These are phyloP conservation scores for Drosophila nr. medialis DNA, from an alignment of 2,888 invertebrate genomes.

Conservation along the genomic window DNA sequence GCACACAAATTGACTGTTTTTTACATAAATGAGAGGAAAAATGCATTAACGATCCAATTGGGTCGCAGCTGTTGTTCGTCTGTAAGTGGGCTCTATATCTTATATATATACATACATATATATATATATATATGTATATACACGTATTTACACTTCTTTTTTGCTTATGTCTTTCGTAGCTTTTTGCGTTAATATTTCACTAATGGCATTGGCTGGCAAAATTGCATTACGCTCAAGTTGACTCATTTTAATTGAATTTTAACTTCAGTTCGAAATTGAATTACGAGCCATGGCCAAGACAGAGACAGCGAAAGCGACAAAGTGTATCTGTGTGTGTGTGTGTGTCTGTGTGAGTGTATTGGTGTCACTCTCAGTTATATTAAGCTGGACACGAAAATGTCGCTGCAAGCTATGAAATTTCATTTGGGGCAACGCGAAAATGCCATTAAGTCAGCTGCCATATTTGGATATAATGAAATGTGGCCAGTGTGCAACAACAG, in stretches of 20 bases:
- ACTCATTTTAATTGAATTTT: slow-evolving; percentile 81
- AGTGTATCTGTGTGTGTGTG: slow-evolving; percentile 16
- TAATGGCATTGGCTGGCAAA: slow-evolving; percentile 79
- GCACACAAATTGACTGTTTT: slow-evolving; percentile 25
- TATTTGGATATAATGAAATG: slow-evolving; percentile 58
- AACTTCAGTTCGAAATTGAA: slow-evolving; percentile 82
- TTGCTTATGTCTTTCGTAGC: slow-evolving; percentile 37
- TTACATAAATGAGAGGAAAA: slow-evolving; percentile 35
- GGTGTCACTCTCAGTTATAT: slow-evolving; percentile 23
- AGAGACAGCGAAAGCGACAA: slow-evolving; percentile 24
- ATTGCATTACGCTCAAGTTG: slow-evolving; percentile 81
- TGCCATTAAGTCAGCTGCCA: slow-evolving; percentile 75
- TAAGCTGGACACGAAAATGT: slow-evolving; percentile 53
- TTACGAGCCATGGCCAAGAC: slow-evolving; percentile 72
- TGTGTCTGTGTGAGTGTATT: slow-evolving; percentile 27
- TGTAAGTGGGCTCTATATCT: neutral
- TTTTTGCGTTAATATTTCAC: slow-evolving; percentile 80
- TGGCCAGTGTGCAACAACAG: slow-evolving; percentile 44
- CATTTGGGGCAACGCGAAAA: slow-evolving; percentile 56
- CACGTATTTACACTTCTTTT: slow-evolving; percentile 11
- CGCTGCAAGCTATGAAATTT: slow-evolving; percentile 52
- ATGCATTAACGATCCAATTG: slow-evolving; percentile 41
- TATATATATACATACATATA: neutral
- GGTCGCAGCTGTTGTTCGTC: neutral
- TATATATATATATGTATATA: neutral